Evolutionary conservation across 2,888 invertebrate genomes (phyloP).

Genomic region (Neuroscelio doddi): DNA sequence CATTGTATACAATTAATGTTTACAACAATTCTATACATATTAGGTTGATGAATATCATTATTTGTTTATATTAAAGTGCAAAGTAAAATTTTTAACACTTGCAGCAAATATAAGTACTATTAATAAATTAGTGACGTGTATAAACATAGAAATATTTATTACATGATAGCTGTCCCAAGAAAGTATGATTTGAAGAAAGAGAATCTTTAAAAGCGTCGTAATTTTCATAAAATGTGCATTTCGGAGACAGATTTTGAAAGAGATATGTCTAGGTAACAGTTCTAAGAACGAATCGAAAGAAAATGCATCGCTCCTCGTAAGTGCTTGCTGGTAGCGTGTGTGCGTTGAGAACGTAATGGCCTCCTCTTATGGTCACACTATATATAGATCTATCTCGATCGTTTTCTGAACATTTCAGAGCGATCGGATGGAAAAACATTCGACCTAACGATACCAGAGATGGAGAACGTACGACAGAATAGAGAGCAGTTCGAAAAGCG

Average conservation of each 20-base stretch:
- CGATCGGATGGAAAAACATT: slow-evolving; percentile 46
- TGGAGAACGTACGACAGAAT: slow-evolving; percentile 20
- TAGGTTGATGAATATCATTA: slow-evolving; percentile 12
- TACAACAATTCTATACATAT: slow-evolving; percentile 38
- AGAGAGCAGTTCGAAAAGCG: slow-evolving; percentile 7
- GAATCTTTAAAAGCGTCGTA: slow-evolving; percentile 46
- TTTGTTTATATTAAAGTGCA: too few relatives aligned
- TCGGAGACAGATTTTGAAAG: slow-evolving; percentile 51
- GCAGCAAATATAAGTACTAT: too few relatives aligned
- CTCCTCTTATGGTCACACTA: slow-evolving; percentile 43
- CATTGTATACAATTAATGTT: slow-evolving; percentile 40
- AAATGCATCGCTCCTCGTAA: slow-evolving; percentile 52
- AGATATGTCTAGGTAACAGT: slow-evolving; percentile 50
- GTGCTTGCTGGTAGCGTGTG: slow-evolving; percentile 46
- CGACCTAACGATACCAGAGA: slow-evolving; percentile 44
- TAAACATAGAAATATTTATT: too few relatives aligned
- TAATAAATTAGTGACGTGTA: too few relatives aligned
- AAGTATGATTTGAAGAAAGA: slow-evolving; percentile 37
- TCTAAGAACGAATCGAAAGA: slow-evolving; percentile 48
- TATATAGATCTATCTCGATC: slow-evolving; percentile 33
- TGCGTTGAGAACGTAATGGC: slow-evolving; percentile 44
- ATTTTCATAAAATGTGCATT: slow-evolving; percentile 48
- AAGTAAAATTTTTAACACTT: too few relatives aligned
- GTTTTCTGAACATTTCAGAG: slow-evolving; percentile 38
- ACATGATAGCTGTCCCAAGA: slow-evolving; percentile 34